Base-by-base conservation (phyloP, 2,888 invertebrate species). In the Frankliniella fusca region DNA sequence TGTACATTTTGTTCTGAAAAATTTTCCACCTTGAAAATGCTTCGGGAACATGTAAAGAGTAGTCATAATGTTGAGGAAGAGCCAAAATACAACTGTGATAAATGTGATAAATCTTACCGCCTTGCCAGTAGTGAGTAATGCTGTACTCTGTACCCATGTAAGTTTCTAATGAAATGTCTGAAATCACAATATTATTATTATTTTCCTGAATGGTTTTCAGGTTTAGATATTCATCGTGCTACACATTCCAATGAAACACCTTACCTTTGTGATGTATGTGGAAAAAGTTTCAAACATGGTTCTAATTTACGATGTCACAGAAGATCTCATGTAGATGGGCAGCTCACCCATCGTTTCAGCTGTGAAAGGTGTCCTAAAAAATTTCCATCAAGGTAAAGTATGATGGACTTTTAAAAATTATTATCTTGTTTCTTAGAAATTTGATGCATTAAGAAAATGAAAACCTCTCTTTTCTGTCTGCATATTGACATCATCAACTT, bases 281-380 rank as follows among this genome's bases (percentile, higher is more conserved):
- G 88, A 0, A 88, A 87, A 83, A 86, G 86, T 79, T 88, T 88
- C 81, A 88, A 87, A 82, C 87, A 87, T 83, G 86, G 87, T 0
- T 87, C 87, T 83, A 87, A 87, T 84, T 85, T 88, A 61, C 84
- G 87, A 15, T 86, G 87, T 5, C 88, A 88, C 65, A 88, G 87
- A 82, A 85, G 87, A 81, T 87, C 85, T 79, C 88, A 88, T 83
- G 84, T 87, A 23, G 87, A 87, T 5, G 86, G 86, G 12, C 83
- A 86, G 0, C 85, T 85, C 80, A 87, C 87, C 82, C 88, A 88
- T 81, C 85, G 85, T 8, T 88, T 88, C 82, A 85, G 86, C 5
- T 90, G 90, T 84, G 86, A 87, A 8, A 86, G 88, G 80, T 90
- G 90, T 85, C 87, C 87, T 28, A 88, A 88, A 83, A 88, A 88